A percentile compares a stretch with the other conserved stretches of the same genome.
These are phyloP conservation scores for Lophius americanus DNA, from an alignment of 2,797 vertebrate genomes.

Conservation along the genomic window DNA sequence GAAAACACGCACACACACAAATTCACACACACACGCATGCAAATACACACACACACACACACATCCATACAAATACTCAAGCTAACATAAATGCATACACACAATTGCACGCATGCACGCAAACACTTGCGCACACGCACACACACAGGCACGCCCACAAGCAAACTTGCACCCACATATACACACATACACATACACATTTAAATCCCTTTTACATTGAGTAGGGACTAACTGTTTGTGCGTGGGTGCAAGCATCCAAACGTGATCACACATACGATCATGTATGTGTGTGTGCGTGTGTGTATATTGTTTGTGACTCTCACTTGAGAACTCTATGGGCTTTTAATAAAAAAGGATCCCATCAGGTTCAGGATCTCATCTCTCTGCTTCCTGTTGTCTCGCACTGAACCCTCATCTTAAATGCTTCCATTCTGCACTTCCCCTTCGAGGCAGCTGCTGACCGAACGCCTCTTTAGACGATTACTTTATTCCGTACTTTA, in stretches of 20 bases:
- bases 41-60: too few species aligned
- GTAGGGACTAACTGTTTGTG: background rate
- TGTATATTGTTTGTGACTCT: background rate
- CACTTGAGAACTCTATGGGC: background rate
- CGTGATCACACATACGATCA: constrained; percentile 1
- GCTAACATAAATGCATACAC: constrained; percentile 33
- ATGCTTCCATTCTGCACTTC: constrained; percentile 27
- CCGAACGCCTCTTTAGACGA: constrained; percentile 32
- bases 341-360: constrained; percentile 28
- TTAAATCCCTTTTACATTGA: constrained; percentile 26
- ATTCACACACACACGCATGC: too few species aligned
- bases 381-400: constrained; percentile 3
- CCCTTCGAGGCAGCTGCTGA: constrained; percentile 18
- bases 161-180: constrained; percentile 2
- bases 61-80: too few species aligned
- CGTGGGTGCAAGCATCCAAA: background rate
- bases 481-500: constrained; percentile 46
- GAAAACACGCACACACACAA: too few species aligned
- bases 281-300: constrained; percentile 8
- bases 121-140: background rate
- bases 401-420: constrained; percentile 31
- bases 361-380: constrained; percentile 23
- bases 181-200: constrained; percentile 5
- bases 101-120: constrained; percentile 2
- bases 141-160: background rate